These are phyloP conservation scores for Zapus hudsonius DNA, from an alignment of 2,113 vertebrate species.

Conservation along the genomic window DNA sequence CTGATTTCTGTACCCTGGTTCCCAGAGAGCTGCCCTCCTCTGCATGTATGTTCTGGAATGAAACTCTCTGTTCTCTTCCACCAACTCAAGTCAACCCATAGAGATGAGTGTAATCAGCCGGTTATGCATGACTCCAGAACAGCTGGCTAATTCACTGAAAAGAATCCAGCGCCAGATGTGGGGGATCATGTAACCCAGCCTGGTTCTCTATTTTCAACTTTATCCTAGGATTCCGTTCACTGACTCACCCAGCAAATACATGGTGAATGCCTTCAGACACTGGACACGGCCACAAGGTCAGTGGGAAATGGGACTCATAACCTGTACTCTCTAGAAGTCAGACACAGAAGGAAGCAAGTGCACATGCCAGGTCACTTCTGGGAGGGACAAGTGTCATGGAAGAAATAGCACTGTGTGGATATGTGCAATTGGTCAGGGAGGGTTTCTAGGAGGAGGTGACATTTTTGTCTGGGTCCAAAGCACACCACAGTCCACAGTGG, in stretches of 20 bases:
- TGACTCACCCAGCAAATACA: not conserved
- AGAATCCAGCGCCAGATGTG: slow-evolving; percentile 63
- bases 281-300: not conserved
- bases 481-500: not conserved
- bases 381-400: not conserved
- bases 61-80: not conserved
- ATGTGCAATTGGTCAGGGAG: not conserved
- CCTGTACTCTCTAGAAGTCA: not conserved
- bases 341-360: not conserved
- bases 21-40: rapidly evolving
- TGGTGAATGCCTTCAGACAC: not conserved
- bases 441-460: not conserved
- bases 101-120: slow-evolving; percentile 25
- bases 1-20: rapidly evolving
- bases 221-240: not conserved
- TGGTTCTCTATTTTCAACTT: slow-evolving; percentile 15
- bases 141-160: slow-evolving; percentile 71
- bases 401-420: not conserved
- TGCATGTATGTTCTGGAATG: rapidly evolving
- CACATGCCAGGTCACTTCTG: not conserved
- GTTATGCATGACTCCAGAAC: slow-evolving; percentile 63
- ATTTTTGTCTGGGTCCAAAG: not conserved
- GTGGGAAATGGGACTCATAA: too few relatives aligned
- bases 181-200: slow-evolving; percentile 48
- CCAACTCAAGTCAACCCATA: slow-evolving; percentile 11